Conservation (phyloP, 2,113 vertebrate genomes). For the Sterrhoptilus dennistouni region DNA sequence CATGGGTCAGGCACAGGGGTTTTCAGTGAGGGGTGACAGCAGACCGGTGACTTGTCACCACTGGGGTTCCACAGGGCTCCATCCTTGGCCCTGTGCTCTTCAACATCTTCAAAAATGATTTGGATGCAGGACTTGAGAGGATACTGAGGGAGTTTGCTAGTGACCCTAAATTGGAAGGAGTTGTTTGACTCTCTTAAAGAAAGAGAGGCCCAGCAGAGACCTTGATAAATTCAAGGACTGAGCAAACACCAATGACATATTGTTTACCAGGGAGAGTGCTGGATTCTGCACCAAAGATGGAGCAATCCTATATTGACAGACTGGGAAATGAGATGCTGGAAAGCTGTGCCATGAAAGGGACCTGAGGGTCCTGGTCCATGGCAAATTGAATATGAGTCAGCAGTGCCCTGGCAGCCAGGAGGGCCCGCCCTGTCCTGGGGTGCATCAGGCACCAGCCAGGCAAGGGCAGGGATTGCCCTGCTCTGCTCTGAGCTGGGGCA, state of each 20-base stretch:
- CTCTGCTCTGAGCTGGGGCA: background rate
- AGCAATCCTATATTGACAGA: background rate
- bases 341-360: background rate
- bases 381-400: rapidly evolving
- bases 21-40: background rate
- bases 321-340: background rate
- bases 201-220: background rate
- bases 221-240: background rate
- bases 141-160: background rate
- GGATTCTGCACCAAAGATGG: background rate
- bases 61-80: background rate
- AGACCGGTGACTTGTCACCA: background rate
- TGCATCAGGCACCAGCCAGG: rapidly evolving
- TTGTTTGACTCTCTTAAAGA: background rate
- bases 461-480: background rate
- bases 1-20: rapidly evolving
- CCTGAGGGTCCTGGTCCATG: rapidly evolving
- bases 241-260: background rate
- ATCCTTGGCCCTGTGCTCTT: background rate
- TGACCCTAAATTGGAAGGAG: background rate
- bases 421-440: background rate
- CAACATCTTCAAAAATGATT: background rate
- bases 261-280: background rate
- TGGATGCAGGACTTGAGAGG: background rate
- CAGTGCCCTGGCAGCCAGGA: background rate